phyloP scores from a whole-genome alignment of 2,888 invertebrate species.

The Rhimphoctona megacephalus region DNA sequence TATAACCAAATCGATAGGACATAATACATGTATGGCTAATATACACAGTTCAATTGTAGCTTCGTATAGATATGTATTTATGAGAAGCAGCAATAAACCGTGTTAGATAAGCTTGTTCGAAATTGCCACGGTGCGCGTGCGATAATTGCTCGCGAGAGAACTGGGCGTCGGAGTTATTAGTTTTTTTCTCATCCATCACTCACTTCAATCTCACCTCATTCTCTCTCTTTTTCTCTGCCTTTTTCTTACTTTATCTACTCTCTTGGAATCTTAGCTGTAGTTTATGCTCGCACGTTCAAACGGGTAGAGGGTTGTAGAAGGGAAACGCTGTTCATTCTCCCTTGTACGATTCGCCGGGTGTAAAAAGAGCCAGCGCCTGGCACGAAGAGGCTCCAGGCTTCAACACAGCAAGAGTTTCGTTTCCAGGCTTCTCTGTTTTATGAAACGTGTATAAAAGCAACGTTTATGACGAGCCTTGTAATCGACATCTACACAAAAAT shows the following conservation, averaged over 20 bases:
- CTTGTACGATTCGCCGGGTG: slow-evolving; percentile 74
- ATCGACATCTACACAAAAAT: slow-evolving; percentile 25
- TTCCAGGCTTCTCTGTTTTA: slow-evolving; percentile 43
- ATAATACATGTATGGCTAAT: neutral
- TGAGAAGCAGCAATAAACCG: slow-evolving; percentile 39
- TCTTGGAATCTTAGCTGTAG: slow-evolving; percentile 25
- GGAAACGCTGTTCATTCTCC: slow-evolving; percentile 78
- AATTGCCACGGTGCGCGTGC: slow-evolving; percentile 66
- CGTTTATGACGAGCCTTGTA: slow-evolving; percentile 25
- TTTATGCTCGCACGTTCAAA: slow-evolving; percentile 33
- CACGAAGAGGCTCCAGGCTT: slow-evolving; percentile 77
- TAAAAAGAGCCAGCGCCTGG: slow-evolving; percentile 79
- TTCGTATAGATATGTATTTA: slow-evolving; percentile 26
- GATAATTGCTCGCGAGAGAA: slow-evolving; percentile 71
- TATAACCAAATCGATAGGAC: slow-evolving; percentile 47
- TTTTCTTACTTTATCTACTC: slow-evolving; percentile 49
- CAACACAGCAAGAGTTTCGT: slow-evolving; percentile 45
- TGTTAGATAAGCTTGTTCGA: slow-evolving; percentile 57
- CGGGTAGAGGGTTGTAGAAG: slow-evolving; percentile 42
- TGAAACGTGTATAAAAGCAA: slow-evolving; percentile 53
- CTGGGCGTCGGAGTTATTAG: slow-evolving; percentile 70
- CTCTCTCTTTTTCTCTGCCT: slow-evolving; percentile 68
- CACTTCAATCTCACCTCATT: slow-evolving; percentile 73
- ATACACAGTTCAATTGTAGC: neutral
- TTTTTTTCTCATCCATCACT: slow-evolving; percentile 79